Percentiles rank a stretch among this genome's conserved stretches.
Conservation (phyloP, 2,797 vertebrate species). For the Pangasius larnaudii region DNA sequence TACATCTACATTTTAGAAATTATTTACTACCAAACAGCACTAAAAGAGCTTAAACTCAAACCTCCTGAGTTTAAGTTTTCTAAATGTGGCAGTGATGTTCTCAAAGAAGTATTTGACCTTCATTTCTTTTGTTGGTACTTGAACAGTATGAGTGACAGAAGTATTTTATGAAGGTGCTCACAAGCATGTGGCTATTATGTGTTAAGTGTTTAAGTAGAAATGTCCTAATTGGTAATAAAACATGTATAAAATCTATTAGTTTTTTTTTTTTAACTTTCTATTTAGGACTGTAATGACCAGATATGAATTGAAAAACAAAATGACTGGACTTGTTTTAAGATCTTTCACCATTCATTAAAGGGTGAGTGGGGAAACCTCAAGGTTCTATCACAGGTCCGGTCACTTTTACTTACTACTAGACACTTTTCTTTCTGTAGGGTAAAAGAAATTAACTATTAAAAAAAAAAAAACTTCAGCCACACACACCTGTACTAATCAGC, state of each 20-base stretch:
- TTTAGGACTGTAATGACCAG: neutral
- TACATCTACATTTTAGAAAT: constrained; percentile 1
- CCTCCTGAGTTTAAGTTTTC: constrained; percentile 7
- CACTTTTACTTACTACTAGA: neutral
- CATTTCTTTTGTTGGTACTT: constrained; percentile 25
- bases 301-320: neutral
- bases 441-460: neutral
- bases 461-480: neutral
- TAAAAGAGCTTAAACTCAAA: constrained; percentile 22
- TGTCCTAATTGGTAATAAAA: constrained; percentile 43
- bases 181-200: constrained; percentile 35
- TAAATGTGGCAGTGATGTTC: neutral
- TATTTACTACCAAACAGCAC: constrained; percentile 31
- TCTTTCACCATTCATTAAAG: neutral
- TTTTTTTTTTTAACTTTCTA: neutral
- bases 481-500: neutral
- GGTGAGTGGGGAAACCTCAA: neutral
- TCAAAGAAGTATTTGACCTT: constrained; percentile 24
- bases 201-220: constrained; percentile 31
- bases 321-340: neutral
- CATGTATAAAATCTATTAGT: neutral
- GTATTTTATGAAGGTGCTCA: constrained; percentile 37
- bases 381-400: neutral
- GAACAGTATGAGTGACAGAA: constrained; percentile 29
- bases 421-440: neutral